These are phyloP conservation scores for Serilophus lunatus DNA, from an alignment of 2,113 vertebrate genomes.

Conservation along the genomic window DNA sequence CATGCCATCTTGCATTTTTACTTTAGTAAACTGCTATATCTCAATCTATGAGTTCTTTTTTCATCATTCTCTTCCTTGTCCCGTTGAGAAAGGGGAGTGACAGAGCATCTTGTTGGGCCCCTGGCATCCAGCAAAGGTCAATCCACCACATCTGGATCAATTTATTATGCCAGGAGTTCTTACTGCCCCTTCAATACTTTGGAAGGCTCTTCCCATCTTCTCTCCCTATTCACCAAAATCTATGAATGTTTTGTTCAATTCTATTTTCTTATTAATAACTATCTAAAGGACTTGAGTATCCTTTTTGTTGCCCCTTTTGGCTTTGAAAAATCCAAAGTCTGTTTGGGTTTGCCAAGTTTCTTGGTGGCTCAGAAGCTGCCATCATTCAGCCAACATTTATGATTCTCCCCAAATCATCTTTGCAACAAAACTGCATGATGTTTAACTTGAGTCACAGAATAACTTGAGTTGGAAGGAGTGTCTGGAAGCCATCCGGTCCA, in stretches of 20 bases:
- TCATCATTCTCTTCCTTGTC: neutral
- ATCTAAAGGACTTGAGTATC: neutral
- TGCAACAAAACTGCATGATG: rapidly evolving
- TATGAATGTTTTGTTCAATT: neutral
- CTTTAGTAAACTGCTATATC: neutral
- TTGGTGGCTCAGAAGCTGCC: neutral
- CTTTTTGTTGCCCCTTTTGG: neutral
- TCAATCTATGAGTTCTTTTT: no score
- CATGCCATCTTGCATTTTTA: neutral
- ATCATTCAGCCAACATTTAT: neutral
- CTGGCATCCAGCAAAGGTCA: neutral
- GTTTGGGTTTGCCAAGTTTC: neutral
- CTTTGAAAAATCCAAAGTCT: neutral
- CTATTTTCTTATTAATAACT: neutral
- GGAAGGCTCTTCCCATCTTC: neutral
- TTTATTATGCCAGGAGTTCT: neutral
- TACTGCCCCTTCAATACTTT: neutral
- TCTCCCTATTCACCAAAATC: neutral
- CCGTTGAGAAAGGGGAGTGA: neutral
- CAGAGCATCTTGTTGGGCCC: neutral
- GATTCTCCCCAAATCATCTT: neutral
- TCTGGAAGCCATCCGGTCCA: neutral
- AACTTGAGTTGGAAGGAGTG: neutral
- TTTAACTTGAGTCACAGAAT: neutral
- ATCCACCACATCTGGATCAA: neutral